These are phyloP conservation scores for Sycon ciliatum DNA, from an alignment of 37 sponge, comb jelly and placozoan genomes.

Conservation along the genomic window DNA sequence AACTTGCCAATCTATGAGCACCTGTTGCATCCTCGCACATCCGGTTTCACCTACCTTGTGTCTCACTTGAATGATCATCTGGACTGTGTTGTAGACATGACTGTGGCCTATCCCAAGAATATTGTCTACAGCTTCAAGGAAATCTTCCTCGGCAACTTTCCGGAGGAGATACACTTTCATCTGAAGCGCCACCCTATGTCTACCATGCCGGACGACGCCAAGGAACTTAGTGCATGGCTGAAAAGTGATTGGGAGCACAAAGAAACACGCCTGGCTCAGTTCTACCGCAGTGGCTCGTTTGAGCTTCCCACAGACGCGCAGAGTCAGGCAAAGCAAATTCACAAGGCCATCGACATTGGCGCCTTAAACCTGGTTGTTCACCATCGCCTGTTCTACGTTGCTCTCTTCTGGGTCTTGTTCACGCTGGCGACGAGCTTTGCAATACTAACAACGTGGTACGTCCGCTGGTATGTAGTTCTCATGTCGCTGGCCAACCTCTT, in stretches of 20 bases:
- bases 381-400: no score
- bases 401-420: no score
- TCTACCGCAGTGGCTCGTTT: slow-evolving; percentile 51
- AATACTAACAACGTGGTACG: no score
- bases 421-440: no score
- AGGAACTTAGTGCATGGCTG: slow-evolving; percentile 49
- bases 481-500: no score
- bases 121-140: slow-evolving; percentile 10
- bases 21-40: slow-evolving; percentile 73
- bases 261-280: slow-evolving; percentile 48
- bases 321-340: no score
- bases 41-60: slow-evolving; percentile 65
- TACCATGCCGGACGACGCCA: slow-evolving; percentile 33
- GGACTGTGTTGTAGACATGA: slow-evolving; percentile 17
- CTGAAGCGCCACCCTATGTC: slow-evolving; percentile 2
- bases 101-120: slow-evolving; percentile 29
- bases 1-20: slow-evolving; percentile 54
- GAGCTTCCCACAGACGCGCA: no score
- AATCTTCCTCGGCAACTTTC: slow-evolving; percentile 17
- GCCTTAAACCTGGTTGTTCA: no score
- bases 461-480: no score
- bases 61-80: neutral
- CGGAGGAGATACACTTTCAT: slow-evolving; percentile 23
- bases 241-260: slow-evolving; percentile 52
- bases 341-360: no score